Conservation (phyloP, 2,888 invertebrate species). For the Miltochrista miniata region DNA sequence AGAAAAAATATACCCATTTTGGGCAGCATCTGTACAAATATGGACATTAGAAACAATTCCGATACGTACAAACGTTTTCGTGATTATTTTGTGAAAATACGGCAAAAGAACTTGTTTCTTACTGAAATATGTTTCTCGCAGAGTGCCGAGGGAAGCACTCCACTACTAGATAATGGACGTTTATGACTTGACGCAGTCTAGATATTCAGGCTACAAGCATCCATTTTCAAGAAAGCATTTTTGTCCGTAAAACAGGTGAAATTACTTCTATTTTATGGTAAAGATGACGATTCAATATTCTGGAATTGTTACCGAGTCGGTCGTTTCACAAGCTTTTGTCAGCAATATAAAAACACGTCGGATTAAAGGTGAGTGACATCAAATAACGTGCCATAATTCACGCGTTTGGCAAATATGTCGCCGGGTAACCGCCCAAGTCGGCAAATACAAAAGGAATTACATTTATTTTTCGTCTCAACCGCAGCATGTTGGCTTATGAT, state of each 20-base stretch:
- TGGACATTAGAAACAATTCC: slow-evolving; percentile 26
- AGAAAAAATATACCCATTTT: slow-evolving; percentile 39
- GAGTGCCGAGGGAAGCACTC: slow-evolving; percentile 33
- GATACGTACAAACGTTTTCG: slow-evolving; percentile 25
- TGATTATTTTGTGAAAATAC: slow-evolving; percentile 33
- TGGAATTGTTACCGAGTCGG: slow-evolving; percentile 13
- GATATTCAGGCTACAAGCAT: slow-evolving; percentile 22
- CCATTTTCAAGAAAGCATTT: slow-evolving; percentile 10
- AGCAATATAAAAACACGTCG: slow-evolving; percentile 38
- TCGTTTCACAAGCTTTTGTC: slow-evolving; percentile 30
- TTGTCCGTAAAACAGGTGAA: neutral
- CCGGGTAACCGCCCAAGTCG: slow-evolving; percentile 53
- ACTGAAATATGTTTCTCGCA: slow-evolving; percentile 35
- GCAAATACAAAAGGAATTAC: slow-evolving; percentile 78
- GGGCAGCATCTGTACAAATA: slow-evolving; percentile 28
- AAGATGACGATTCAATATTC: slow-evolving; percentile 6
- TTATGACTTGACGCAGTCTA: slow-evolving; percentile 28
- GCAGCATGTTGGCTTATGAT: slow-evolving; percentile 78
- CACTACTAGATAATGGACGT: slow-evolving; percentile 31
- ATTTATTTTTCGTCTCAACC: slow-evolving; percentile 77
- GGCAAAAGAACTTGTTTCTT: slow-evolving; percentile 21
- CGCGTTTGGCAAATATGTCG: slow-evolving; percentile 74
- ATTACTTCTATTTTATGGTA: slow-evolving; percentile 1
- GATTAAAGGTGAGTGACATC: slow-evolving; percentile 42
- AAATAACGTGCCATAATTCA: slow-evolving; percentile 65